Conservation (phyloP, 2,113 vertebrate genomes). For the Sorex araneus region DNA sequence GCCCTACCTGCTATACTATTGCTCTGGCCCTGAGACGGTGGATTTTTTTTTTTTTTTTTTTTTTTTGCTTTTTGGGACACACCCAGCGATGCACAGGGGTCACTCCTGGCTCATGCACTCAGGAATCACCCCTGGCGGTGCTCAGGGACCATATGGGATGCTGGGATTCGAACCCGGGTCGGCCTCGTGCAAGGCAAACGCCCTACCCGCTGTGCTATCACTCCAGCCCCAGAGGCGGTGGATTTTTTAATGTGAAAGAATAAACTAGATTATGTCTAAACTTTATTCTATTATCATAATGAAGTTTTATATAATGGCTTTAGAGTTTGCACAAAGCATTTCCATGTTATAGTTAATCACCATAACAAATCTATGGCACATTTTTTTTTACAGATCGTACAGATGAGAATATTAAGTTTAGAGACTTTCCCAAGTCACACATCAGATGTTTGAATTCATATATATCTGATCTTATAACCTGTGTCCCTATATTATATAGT, state of each 20-base stretch:
- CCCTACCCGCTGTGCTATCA: too few relatives aligned
- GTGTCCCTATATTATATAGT: not conserved
- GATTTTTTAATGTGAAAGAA: slow-evolving; percentile 36
- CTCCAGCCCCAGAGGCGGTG: not conserved
- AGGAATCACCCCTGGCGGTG: too few relatives aligned
- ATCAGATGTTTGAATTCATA: not conserved
- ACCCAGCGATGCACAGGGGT: too few relatives aligned
- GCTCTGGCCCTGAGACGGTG: too few relatives aligned
- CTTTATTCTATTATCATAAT: slow-evolving; percentile 30
- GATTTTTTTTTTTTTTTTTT: too few relatives aligned
- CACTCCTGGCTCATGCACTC: too few relatives aligned
- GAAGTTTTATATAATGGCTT: slow-evolving; percentile 13
- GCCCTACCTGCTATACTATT: too few relatives aligned
- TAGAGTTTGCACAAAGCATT: slow-evolving; percentile 54
- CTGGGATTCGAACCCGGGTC: too few relatives aligned
- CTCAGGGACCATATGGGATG: too few relatives aligned
- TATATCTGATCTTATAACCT: slow-evolving; percentile 21
- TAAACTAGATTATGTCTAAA: slow-evolving; percentile 30
- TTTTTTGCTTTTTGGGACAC: too few relatives aligned
- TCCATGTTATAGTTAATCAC: slow-evolving; percentile 55
- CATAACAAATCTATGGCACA: not conserved
- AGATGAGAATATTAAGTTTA: slow-evolving; percentile 57
- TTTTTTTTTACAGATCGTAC: slow-evolving; percentile 47
- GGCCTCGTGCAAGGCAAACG: too few relatives aligned
- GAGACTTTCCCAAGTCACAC: slow-evolving; percentile 24